Percentiles rank a stretch among this genome's conserved stretches.
These are phyloP conservation scores for Cheilosia scutellata DNA, from an alignment of 2,888 invertebrate species.

Conservation along the genomic window DNA sequence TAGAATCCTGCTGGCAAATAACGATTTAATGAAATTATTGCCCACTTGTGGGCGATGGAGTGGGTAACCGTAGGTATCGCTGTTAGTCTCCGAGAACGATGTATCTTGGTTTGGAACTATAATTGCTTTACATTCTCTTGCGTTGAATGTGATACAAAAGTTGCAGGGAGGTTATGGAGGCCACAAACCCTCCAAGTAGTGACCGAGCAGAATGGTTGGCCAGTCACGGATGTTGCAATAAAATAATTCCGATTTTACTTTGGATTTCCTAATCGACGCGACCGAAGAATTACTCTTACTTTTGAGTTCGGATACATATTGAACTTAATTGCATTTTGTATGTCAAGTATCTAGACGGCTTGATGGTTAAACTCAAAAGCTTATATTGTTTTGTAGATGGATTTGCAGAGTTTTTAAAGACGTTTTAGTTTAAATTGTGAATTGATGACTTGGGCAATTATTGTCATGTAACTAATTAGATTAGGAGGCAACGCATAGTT, in stretches of 20 bases:
- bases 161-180: background rate
- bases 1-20: conserved; percentile 30
- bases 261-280: background rate
- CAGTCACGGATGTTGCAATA: background rate
- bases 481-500: too few relatives aligned
- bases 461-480: too few relatives aligned
- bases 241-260: background rate
- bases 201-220: background rate
- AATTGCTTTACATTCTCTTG: conserved; percentile 16
- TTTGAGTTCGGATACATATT: too few relatives aligned
- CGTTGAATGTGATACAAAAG: conserved; percentile 1
- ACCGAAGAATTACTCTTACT: background rate
- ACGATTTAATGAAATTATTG: conserved; percentile 63
- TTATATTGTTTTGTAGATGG: too few relatives aligned
- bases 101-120: conserved; percentile 4
- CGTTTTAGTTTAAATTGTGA: too few relatives aligned
- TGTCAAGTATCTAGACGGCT: too few relatives aligned
- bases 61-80: conserved; percentile 5
- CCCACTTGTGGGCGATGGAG: conserved; percentile 7
- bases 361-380: too few relatives aligned
- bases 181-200: background rate
- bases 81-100: background rate
- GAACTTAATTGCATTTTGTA: too few relatives aligned
- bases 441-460: too few relatives aligned
- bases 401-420: too few relatives aligned